Evolutionary conservation across 2,888 invertebrate genomes (phyloP).

Genomic region (Petrophora chlorosata): DNA sequence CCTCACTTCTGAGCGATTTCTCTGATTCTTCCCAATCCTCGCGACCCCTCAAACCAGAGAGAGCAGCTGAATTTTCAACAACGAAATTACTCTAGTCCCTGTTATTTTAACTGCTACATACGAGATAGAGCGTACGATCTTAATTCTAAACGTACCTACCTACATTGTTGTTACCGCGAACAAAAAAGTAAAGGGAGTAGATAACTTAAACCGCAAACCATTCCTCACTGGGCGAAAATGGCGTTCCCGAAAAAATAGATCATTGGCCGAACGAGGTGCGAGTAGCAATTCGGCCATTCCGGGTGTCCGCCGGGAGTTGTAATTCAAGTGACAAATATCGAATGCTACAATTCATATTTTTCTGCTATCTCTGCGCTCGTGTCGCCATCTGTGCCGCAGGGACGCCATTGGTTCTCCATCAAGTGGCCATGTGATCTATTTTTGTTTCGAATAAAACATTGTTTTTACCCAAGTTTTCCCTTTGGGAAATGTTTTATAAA

Average conservation of each 20-base stretch:
- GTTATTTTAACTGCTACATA: too few species aligned
- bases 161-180: too few species aligned
- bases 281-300: slow-evolving; percentile 66
- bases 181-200: slow-evolving; percentile 1
- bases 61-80: too few species aligned
- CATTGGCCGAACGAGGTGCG: slow-evolving; percentile 74
- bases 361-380: slow-evolving; percentile 79
- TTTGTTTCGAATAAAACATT: slow-evolving; percentile 80
- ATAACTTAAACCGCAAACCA: slow-evolving; percentile 11
- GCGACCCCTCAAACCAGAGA: too few species aligned
- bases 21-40: too few species aligned
- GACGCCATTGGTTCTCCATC: slow-evolving; percentile 82
- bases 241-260: slow-evolving; percentile 64
- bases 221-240: slow-evolving; percentile 37
- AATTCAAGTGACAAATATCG: slow-evolving; percentile 85
- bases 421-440: slow-evolving; percentile 80
- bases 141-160: too few species aligned
- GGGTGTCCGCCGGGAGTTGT: slow-evolving; percentile 77
- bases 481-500: slow-evolving; percentile 78
- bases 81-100: too few species aligned
- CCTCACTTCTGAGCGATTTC: too few species aligned
- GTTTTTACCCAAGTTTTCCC: slow-evolving; percentile 54
- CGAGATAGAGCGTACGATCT: too few species aligned
- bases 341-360: slow-evolving; percentile 82
- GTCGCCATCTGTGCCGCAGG: slow-evolving; percentile 81